phyloP scores from a whole-genome alignment of 2,797 vertebrate genomes.

The Catamblyrhynchus diadema region DNA sequence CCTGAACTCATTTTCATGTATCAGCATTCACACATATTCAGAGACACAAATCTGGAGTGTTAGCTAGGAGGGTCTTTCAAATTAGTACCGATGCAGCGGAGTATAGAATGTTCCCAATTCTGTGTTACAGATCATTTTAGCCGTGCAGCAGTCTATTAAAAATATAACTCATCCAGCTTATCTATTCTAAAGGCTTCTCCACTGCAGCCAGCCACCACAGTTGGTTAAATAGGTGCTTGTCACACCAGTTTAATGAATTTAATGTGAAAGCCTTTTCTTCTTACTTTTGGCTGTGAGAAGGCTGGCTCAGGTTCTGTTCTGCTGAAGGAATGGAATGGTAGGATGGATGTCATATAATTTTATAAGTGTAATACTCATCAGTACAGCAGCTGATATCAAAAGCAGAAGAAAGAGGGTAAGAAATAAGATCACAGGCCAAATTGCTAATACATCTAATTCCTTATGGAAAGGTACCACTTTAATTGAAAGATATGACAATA shows the following conservation, averaged over 20 bases:
- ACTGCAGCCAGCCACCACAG: constrained; percentile 4
- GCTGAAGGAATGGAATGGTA: background rate
- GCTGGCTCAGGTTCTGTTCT: constrained; percentile 55
- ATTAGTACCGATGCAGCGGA: background rate
- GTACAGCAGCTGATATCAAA: constrained; percentile 41
- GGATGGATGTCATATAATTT: constrained; percentile 50
- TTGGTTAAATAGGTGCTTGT: constrained; percentile 58
- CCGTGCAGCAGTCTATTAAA: background rate
- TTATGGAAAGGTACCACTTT: constrained; percentile 3
- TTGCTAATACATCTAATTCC: constrained; percentile 1
- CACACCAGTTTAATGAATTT: constrained; percentile 60
- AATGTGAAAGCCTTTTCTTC: constrained; percentile 56
- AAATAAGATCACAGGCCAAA: background rate
- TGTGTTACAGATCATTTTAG: background rate
- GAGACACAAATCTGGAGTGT: background rate
- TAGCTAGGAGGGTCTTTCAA: background rate
- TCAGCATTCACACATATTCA: background rate
- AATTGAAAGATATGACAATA: constrained; percentile 8
- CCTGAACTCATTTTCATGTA: background rate
- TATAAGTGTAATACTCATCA: constrained; percentile 37
- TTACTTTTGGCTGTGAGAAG: constrained; percentile 56
- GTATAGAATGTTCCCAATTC: background rate
- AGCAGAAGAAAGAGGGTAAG: background rate
- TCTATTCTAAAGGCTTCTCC: constrained; percentile 48
- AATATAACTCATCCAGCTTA: constrained; percentile 34